Base-by-base conservation (phyloP, 2,797 vertebrate species). In the Hypotaenidia okinawae region DNA sequence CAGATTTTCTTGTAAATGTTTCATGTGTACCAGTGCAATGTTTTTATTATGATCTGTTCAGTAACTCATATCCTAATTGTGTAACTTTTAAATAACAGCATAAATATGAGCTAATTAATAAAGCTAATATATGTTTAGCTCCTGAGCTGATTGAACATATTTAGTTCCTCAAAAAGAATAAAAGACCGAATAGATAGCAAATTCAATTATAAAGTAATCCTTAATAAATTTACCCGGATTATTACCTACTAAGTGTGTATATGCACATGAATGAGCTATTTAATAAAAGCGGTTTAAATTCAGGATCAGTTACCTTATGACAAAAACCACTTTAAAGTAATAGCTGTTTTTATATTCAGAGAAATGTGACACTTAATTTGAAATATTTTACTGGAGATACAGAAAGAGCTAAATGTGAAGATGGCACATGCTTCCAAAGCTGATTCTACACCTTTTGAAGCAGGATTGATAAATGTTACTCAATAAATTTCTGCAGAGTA, bases 121-220 rank as follows among this genome's bases (percentile, higher is more conserved):
- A 27, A 62, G 35, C 88, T 95, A 80, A 70, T 33, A 45, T 16
- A 41, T 83, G 39, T 85, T 80, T 89, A 89, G 63, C 41, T 91
- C 39, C 75, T 80, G 47, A 95, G 32, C 24, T 75, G 28, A 66
- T 35, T 92, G 30, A 92, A 81, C 37, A 86, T 75, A 61, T 81
- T 93, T 75, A 92, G 68, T 35, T 91, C 58, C 69, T 54, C 64
- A 30, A 69, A 47, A 78, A 89, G 19, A 45, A 80, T 61, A 86
- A 92, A 97, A 78, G 45, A 62, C 52, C 58, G 83, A 87, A 86
- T 64, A 45, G 51, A 82, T 58, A 21, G 45, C 6, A 91, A 92
- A 37, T 64, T 95, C 83, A 89, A 62, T 72, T 95, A 77, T 41
- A 90, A 93, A 80, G 15, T 64, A 94, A 90, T 59, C 54, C 19